Evolutionary conservation across 2,888 invertebrate species (phyloP).

Genomic region (Apotomis turbidana): DNA sequence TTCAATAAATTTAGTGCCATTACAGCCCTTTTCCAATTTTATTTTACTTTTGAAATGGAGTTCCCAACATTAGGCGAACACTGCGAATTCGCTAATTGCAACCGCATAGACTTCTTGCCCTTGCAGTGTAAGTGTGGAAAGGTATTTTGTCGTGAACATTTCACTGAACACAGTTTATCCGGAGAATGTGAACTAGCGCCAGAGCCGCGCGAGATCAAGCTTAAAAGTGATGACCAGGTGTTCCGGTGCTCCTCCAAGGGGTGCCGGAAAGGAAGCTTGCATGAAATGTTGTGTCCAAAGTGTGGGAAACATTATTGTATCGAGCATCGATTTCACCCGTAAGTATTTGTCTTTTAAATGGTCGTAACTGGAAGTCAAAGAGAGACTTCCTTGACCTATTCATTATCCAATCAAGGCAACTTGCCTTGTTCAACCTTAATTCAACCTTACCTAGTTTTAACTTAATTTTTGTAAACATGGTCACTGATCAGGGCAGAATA

Average conservation of each 20-base stretch:
- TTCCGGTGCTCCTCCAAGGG: conserved; percentile 82
- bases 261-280: conserved; percentile 85
- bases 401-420: no score
- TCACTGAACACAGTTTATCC: conserved; percentile 79
- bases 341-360: conserved; percentile 54
- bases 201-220: conserved; percentile 68
- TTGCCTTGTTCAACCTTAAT: no score
- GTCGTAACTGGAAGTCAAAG: no score
- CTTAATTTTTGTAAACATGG: no score
- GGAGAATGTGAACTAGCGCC: conserved; percentile 78
- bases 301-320: conserved; percentile 89
- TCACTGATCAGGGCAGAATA: no score
- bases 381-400: no score
- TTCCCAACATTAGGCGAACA: conserved; percentile 88
- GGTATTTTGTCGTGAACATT: conserved; percentile 88
- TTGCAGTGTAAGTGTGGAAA: conserved; percentile 86
- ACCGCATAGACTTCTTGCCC: conserved; percentile 89
- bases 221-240: conserved; percentile 70
- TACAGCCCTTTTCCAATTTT: not conserved
- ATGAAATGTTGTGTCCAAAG: conserved; percentile 86
- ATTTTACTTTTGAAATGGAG: conserved; percentile 81
- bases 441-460: no score
- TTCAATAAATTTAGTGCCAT: not conserved
- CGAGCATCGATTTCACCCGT: conserved; percentile 85
- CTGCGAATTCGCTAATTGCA: conserved; percentile 85